Evolutionary conservation across 2,113 vertebrate genomes (phyloP).

Genomic region (Percopsis transmontana): DNA sequence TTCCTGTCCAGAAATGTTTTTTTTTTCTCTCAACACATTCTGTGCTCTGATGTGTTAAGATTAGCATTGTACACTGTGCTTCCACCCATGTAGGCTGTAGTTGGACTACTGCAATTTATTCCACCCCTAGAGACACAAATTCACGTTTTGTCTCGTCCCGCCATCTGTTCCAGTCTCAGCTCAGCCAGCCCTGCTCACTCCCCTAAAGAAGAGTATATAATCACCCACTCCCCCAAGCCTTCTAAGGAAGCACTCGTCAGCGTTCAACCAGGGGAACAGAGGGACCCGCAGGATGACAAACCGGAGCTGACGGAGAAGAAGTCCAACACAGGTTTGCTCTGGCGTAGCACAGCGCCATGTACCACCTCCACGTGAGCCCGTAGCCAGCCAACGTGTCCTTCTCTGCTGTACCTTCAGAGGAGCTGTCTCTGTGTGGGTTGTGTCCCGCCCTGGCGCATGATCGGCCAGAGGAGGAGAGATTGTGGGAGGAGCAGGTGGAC

Average conservation of each 20-base stretch:
- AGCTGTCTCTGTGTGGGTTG: slow-evolving; percentile 75
- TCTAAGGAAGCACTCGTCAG: slow-evolving; percentile 70
- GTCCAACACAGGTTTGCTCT: slow-evolving; percentile 75
- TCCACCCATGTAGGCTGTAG: slow-evolving; percentile 36
- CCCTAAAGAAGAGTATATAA: slow-evolving; percentile 79
- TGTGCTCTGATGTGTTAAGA: background rate
- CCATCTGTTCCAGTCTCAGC: slow-evolving; percentile 84
- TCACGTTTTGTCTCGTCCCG: slow-evolving; percentile 45
- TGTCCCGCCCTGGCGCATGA: slow-evolving; percentile 74
- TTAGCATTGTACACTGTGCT: slow-evolving; percentile 10
- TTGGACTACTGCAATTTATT: slow-evolving; percentile 56
- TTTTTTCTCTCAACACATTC: slow-evolving; percentile 16
- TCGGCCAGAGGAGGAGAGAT: slow-evolving; percentile 77
- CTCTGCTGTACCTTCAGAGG: slow-evolving; percentile 60
- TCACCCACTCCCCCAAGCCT: slow-evolving; percentile 77
- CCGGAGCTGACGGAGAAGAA: slow-evolving; percentile 83
- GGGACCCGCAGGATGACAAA: slow-evolving; percentile 75
- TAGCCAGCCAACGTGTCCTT: background rate
- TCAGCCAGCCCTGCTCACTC: slow-evolving; percentile 92
- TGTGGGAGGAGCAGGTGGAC: slow-evolving; percentile 95
- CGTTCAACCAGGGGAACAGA: slow-evolving; percentile 80
- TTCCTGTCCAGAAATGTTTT: slow-evolving; percentile 10
- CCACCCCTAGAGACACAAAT: slow-evolving; percentile 51
- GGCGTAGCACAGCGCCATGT: background rate
- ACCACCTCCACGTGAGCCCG: background rate